Conservation (phyloP, 53 echinoderm and acorn worm genomes). For the Mesocentrotus franciscanus region DNA sequence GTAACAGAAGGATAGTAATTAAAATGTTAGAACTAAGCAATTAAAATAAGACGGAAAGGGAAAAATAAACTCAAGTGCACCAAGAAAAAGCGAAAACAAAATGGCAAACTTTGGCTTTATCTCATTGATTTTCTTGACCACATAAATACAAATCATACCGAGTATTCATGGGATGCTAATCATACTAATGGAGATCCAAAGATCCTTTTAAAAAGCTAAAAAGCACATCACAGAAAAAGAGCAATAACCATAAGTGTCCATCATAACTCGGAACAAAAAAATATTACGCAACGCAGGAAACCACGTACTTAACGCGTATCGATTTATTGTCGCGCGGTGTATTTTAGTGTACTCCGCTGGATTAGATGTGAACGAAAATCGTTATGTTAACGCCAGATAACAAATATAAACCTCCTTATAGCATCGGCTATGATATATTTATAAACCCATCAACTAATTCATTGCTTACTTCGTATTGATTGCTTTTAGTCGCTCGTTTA, state of each 20-base stretch:
- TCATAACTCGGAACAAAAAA: slow-evolving; percentile 5
- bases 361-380: slow-evolving; percentile 53
- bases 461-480: slow-evolving; percentile 30
- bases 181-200: neutral
- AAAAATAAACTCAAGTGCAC: neutral
- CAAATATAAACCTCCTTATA: neutral
- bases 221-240: slow-evolving; percentile 1
- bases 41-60: neutral
- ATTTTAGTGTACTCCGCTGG: slow-evolving; percentile 37
- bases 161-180: neutral
- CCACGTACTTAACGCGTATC: slow-evolving; percentile 24
- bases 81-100: neutral
- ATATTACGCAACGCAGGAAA: slow-evolving; percentile 52
- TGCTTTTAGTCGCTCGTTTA: neutral
- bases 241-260: neutral
- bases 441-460: slow-evolving; percentile 55
- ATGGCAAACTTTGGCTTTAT: neutral
- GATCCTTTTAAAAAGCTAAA: neutral
- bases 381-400: slow-evolving; percentile 44
- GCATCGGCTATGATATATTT: slow-evolving; percentile 19
- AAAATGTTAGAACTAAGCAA: neutral
- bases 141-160: neutral
- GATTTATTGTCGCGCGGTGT: slow-evolving; percentile 7
- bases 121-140: neutral
- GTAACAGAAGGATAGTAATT: too few species aligned